A percentile compares a stretch with the other conserved stretches of the same genome.
Conservation (phyloP, 2,113 vertebrate genomes). For the Trichomycterus rosablanca region DNA sequence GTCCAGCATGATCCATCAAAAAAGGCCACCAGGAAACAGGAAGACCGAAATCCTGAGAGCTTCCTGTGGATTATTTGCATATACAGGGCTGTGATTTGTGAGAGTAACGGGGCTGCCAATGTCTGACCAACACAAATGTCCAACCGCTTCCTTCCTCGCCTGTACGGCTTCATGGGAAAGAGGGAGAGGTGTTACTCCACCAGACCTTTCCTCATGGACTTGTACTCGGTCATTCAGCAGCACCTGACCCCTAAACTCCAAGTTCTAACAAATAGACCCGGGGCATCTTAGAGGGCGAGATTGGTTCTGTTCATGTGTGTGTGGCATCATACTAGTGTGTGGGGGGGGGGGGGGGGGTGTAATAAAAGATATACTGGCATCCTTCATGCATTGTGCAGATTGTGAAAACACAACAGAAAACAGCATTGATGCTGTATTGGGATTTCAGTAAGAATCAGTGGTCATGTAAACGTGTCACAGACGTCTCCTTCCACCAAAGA, state of each 20-base stretch:
- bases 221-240: slow-evolving; percentile 50
- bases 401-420: too few relatives aligned
- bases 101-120: slow-evolving; percentile 23
- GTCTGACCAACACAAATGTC: slow-evolving; percentile 48
- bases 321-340: not conserved
- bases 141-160: slow-evolving; percentile 61
- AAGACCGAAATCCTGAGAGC: slow-evolving; percentile 66
- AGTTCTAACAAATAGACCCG: slow-evolving; percentile 26
- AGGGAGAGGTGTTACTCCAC: slow-evolving; percentile 49
- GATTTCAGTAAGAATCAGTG: slow-evolving; percentile 13
- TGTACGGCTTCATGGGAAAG: slow-evolving; percentile 70
- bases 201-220: slow-evolving; percentile 22
- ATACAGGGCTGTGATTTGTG: slow-evolving; percentile 39
- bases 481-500: slow-evolving; percentile 22
- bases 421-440: slow-evolving; percentile 2
- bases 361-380: not conserved
- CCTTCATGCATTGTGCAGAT: slow-evolving; percentile 25
- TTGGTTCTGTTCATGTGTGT: slow-evolving; percentile 5
- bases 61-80: slow-evolving; percentile 63
- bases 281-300: slow-evolving; percentile 36
- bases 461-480: slow-evolving; percentile 46
- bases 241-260: slow-evolving; percentile 28
- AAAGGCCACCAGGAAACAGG: slow-evolving; percentile 63
- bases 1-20: slow-evolving; percentile 51
- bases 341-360: not conserved